phyloP scores from a whole-genome alignment of 1,140 invertebrate species.

The Drosophila varians region DNA sequence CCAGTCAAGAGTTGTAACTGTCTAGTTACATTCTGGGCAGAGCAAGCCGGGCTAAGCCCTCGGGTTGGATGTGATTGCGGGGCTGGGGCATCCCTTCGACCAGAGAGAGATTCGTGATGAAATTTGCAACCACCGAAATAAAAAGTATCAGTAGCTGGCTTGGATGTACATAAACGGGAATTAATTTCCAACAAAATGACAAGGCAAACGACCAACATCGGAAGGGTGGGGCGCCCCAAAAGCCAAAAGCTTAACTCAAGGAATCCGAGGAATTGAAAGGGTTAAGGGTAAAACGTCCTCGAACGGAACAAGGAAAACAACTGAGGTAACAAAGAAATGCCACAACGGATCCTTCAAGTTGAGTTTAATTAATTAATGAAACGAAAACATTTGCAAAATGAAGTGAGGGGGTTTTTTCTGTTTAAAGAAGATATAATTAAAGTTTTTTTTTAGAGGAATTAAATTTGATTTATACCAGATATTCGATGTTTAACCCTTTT shows the following conservation, averaged over 20 bases:
- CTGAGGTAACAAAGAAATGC: conserved; percentile 27
- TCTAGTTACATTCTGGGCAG: conserved; percentile 34
- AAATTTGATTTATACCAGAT: no score
- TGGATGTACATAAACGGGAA: conserved; percentile 66
- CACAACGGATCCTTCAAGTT: conserved; percentile 14
- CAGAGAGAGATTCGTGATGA: conserved; percentile 46
- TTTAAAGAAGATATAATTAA: not conserved
- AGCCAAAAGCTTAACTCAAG: conserved; percentile 18
- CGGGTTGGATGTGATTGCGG: conserved; percentile 10
- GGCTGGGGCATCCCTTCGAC: not conserved
- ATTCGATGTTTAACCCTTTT: no score
- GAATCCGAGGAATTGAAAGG: conserved; percentile 20
- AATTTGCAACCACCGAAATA: conserved; percentile 74
- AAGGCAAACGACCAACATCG: conserved; percentile 60
- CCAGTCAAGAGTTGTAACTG: conserved; percentile 64
- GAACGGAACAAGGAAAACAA: conserved; percentile 18
- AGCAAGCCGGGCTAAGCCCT: conserved; percentile 27
- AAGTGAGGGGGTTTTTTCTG: not conserved
- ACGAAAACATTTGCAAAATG: conserved; percentile 14
- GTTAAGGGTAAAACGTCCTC: conserved; percentile 14
- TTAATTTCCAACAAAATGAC: conserved; percentile 69
- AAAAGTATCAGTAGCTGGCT: conserved; percentile 49
- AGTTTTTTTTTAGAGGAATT: no score
- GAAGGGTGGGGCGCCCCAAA: conserved; percentile 44
- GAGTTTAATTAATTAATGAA: conserved; percentile 39